These are phyloP conservation scores for Standfussiana lucernea DNA, from an alignment of 2,888 invertebrate genomes.

Conservation along the genomic window DNA sequence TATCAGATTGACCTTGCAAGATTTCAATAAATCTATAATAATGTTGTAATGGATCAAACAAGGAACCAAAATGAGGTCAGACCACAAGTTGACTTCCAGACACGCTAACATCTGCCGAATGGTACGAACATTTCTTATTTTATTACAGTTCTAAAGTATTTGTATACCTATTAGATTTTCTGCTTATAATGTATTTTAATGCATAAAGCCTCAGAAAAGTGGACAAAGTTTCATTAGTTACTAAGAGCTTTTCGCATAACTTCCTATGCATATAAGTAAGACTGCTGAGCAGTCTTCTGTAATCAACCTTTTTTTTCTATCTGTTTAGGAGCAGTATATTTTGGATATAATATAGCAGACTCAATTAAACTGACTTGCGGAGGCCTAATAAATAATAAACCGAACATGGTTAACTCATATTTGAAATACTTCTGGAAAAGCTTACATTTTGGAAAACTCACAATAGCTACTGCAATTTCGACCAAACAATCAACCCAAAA, in stretches of 20 bases:
- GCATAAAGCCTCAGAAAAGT: slow-evolving; percentile 21
- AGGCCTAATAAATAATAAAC: neutral
- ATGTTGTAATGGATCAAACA: slow-evolving; percentile 12
- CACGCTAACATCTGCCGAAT: slow-evolving; percentile 29
- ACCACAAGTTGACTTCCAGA: slow-evolving; percentile 39
- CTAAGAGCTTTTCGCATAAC: slow-evolving; percentile 23
- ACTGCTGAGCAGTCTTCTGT: slow-evolving; percentile 20
- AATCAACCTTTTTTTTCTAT: slow-evolving; percentile 49
- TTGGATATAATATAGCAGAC: slow-evolving; percentile 43
- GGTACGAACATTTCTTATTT: slow-evolving; percentile 50
- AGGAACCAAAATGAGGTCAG: slow-evolving; percentile 36
- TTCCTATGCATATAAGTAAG: slow-evolving; percentile 18
- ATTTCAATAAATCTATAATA: slow-evolving; percentile 4
- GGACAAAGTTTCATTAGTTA: slow-evolving; percentile 14
- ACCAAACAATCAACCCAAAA: slow-evolving; percentile 15
- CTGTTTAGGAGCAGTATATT: slow-evolving; percentile 59
- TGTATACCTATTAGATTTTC: slow-evolving; percentile 24
- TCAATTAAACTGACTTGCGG: slow-evolving; percentile 11
- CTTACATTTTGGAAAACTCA: slow-evolving; percentile 16
- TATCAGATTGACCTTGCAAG: slow-evolving; percentile 16
- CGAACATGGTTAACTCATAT: slow-evolving; percentile 4
- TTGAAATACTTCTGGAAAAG: slow-evolving; percentile 20
- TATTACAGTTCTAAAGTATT: neutral
- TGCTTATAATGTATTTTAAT: slow-evolving; percentile 30
- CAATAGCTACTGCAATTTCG: slow-evolving; percentile 17